Evolutionary conservation across 2,113 vertebrate species (phyloP).

Genomic region (Oreochromis niloticus): DNA sequence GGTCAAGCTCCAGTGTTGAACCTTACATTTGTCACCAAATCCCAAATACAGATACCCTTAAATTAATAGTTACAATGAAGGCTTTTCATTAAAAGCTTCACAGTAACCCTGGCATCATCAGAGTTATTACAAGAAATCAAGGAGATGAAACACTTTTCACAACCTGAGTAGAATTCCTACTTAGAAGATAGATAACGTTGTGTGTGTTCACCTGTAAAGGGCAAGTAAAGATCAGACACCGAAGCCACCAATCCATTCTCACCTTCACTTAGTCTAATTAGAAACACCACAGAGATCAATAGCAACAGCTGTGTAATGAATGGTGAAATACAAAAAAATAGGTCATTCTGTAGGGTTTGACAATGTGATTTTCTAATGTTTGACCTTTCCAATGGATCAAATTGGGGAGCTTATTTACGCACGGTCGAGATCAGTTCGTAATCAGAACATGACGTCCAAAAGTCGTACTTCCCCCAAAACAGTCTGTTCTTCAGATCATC

Average conservation of each 20-base stretch:
- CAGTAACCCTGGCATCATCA: background rate
- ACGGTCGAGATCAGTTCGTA: background rate
- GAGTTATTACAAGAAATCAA: background rate
- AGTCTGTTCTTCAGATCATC: background rate
- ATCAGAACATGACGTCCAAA: background rate
- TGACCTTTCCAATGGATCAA: background rate
- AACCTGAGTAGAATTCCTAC: background rate
- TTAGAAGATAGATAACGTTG: background rate
- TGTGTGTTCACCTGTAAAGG: background rate
- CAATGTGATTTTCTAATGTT: background rate
- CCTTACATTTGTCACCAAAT: background rate
- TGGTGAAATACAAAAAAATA: background rate
- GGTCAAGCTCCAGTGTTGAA: background rate
- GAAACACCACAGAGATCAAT: background rate
- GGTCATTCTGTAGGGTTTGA: background rate
- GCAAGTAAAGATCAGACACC: background rate
- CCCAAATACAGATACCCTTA: background rate
- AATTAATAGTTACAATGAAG: background rate
- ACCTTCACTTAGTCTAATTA: background rate
- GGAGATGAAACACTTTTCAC: background rate
- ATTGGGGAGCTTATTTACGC: background rate
- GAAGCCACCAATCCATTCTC: background rate
- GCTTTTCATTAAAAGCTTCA: background rate
- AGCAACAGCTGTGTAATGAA: background rate
- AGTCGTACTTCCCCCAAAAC: background rate